Evolutionary conservation across 2,888 invertebrate species (phyloP), one percentile per base, ranked within the genome.

Genomic region (Microctonus aethiopoides): DNA sequence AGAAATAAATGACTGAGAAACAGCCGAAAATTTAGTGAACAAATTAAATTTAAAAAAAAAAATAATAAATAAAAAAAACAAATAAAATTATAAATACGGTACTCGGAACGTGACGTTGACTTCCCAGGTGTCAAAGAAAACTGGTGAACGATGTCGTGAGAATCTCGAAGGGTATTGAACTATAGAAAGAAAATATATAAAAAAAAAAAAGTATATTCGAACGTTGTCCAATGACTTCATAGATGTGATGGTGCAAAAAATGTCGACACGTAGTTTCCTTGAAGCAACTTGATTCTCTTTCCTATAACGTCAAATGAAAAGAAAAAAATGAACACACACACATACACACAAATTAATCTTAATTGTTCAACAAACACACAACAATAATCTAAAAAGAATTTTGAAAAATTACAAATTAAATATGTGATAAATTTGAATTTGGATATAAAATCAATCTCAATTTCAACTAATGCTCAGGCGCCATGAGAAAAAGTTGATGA

Each of bases 401-500:
- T n/a, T n/a, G 16, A 61, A 63, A 59, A 62, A 67, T 32, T 32
- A 57, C 24, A 34, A 3, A 22, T 11, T 16, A 13, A 24, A 67
- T 67, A 63, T 29, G 11, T 60, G 5, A 46, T 26, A 7, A 13
- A 61, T 39, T 20, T 34, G 16, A 59, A 20, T 36, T 16, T 6
- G 22, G 10, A 39, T 24, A 29, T 61, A 41, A 34, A 32, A 51
- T 29, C 9, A 32, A 63, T 26, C 24, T 51, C 16, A 29, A 51
- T 34, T 52, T 10, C 64, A 52, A 46, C 32, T 13, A 39, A 36
- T 65, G 39, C 65, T 52, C 69, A 57, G 69, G 69, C 69, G 69
- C 69, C 69, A 52, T 64, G 69, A 69, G 65, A 60, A 60, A 65
- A 26, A 16, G 36, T 64, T 59, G 64, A 68, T 20, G 51, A 16